Conservation (phyloP, 2,888 invertebrate genomes). For the Homarus gammarus region DNA sequence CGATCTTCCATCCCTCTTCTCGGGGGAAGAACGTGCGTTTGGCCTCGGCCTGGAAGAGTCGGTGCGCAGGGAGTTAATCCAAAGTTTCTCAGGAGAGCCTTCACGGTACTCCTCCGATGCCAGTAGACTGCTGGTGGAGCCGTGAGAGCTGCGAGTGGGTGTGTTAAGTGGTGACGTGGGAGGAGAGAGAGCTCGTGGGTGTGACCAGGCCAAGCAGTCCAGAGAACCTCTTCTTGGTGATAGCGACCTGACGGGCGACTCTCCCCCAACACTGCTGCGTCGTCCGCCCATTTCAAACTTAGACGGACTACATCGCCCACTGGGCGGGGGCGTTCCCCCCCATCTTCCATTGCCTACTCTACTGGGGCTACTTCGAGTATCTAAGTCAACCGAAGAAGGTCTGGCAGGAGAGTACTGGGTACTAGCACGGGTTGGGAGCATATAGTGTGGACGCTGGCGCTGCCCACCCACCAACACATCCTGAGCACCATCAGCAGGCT, state of each 20-base stretch:
- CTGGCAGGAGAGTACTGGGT: slow-evolving; percentile 42
- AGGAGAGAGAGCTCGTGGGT: slow-evolving; percentile 57
- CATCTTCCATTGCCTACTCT: slow-evolving; percentile 40
- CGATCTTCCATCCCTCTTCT: slow-evolving; percentile 46
- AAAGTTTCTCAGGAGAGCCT: slow-evolving; percentile 72
- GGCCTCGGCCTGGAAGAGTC: slow-evolving; percentile 31
- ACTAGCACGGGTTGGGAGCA: slow-evolving; percentile 64
- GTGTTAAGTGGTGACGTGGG: slow-evolving; percentile 60
- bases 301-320: slow-evolving; percentile 66
- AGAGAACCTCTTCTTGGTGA: slow-evolving; percentile 68
- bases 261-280: slow-evolving; percentile 62
- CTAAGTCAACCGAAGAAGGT: slow-evolving; percentile 62
- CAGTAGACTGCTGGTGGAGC: slow-evolving; percentile 64
- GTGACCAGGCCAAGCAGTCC: slow-evolving; percentile 67
- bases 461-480: not conserved
- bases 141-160: slow-evolving; percentile 57
- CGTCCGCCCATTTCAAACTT: slow-evolving; percentile 56
- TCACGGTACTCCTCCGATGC: slow-evolving; percentile 72
- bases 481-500: not conserved
- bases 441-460: slow-evolving; percentile 59
- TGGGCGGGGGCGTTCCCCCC: slow-evolving; percentile 52
- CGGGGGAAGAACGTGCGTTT: slow-evolving; percentile 22
- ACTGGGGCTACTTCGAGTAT: slow-evolving; percentile 46
- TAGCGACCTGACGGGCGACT: slow-evolving; percentile 49
- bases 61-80: slow-evolving; percentile 70